Percentiles rank a stretch among this genome's conserved stretches.
Conservation (phyloP, 2,113 vertebrate genomes). For the Cebidichthys violaceus region DNA sequence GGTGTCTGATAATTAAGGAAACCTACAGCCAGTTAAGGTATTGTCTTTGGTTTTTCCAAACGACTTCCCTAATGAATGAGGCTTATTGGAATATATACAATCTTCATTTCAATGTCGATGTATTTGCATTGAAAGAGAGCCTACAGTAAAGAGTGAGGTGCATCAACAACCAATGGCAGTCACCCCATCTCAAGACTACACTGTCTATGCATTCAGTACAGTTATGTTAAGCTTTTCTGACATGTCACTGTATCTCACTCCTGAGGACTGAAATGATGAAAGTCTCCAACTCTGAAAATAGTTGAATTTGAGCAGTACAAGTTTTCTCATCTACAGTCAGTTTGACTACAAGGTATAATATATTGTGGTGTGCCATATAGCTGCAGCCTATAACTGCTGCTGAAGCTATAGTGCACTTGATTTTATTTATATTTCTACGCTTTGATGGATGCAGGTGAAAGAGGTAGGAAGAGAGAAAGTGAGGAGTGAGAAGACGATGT, state of each 20-base stretch:
- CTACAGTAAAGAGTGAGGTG: constrained; percentile 18
- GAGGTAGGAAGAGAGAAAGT: background rate
- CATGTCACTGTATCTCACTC: background rate
- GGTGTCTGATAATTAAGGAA: background rate
- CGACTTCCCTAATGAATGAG: background rate
- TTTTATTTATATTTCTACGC: constrained; percentile 11
- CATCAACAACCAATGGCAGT: background rate
- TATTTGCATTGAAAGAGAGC: background rate
- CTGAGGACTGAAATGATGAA: background rate
- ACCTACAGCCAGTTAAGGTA: background rate
- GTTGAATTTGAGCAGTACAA: background rate
- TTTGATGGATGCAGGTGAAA: background rate
- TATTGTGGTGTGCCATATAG: background rate
- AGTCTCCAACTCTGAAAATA: background rate
- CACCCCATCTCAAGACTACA: background rate
- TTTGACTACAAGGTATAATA: background rate
- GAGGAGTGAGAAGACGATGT: background rate
- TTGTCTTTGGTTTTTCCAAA: constrained; percentile 2
- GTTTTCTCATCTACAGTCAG: background rate
- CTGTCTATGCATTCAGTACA: background rate
- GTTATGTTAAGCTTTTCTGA: background rate
- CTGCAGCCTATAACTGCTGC: background rate
- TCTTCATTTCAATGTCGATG: constrained; percentile 6
- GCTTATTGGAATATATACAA: background rate
- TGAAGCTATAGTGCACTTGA: background rate